Evolutionary conservation across 2,888 invertebrate species (phyloP).

Genomic region (Agrotis segetum): DNA sequence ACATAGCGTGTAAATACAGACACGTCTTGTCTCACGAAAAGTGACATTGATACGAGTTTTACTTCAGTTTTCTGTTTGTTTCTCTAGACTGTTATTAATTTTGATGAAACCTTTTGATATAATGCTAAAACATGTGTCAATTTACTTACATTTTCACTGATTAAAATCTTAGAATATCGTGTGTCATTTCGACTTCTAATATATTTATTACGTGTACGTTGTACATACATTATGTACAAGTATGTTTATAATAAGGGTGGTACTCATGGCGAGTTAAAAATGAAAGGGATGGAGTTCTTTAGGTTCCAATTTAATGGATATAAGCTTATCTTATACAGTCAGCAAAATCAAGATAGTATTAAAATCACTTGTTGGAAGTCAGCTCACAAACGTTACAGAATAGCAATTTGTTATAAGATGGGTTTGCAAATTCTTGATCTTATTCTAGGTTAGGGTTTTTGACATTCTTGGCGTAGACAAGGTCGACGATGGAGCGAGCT

Average conservation of each 20-base stretch:
- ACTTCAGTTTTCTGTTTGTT: slow-evolving; percentile 24
- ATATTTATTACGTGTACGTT: background rate
- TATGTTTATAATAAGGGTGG: background rate
- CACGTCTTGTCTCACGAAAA: slow-evolving; percentile 14
- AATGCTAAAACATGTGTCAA: slow-evolving; percentile 1
- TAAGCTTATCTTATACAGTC: background rate
- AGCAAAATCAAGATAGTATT: too few relatives aligned
- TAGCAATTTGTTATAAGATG: too few relatives aligned
- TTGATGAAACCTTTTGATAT: slow-evolving; percentile 4
- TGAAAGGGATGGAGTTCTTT: background rate
- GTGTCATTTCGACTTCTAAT: too few relatives aligned
- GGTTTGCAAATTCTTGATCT: too few relatives aligned
- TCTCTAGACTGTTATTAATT: slow-evolving; percentile 15
- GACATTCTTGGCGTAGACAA: too few relatives aligned
- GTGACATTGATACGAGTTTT: slow-evolving; percentile 15
- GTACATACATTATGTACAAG: too few relatives aligned
- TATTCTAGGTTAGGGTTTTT: too few relatives aligned
- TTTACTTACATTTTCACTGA: background rate
- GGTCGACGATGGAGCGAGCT: too few relatives aligned
- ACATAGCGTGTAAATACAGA: slow-evolving; percentile 41
- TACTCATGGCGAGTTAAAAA: background rate
- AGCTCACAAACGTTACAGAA: too few relatives aligned
- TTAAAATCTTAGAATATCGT: background rate
- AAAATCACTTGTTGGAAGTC: too few relatives aligned
- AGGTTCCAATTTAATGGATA: slow-evolving; percentile 19